Percentiles rank a stretch among this genome's conserved stretches.
Conservation (phyloP, 2,797 vertebrate genomes). For the Micrastur ruficollis region DNA sequence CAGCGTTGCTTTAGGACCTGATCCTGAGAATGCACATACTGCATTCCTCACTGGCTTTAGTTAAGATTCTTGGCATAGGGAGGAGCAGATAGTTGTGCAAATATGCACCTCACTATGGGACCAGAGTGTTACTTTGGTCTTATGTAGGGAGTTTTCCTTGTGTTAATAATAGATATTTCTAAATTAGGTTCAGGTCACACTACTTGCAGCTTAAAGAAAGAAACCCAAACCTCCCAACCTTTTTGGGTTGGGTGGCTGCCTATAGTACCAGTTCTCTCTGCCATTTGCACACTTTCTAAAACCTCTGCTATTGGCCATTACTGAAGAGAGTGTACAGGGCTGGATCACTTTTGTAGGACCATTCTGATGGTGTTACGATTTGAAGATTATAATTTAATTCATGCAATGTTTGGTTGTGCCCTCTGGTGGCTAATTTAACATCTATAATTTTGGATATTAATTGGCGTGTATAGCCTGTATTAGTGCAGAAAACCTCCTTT, state of each 20-base stretch:
- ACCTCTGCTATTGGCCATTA: neutral
- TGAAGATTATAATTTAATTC: neutral
- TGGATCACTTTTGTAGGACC: neutral
- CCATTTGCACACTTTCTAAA: neutral
- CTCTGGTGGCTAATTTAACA: conserved; percentile 37
- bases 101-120: neutral
- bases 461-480: neutral
- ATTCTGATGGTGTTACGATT: neutral
- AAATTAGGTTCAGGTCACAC: neutral
- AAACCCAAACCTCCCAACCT: accelerated
- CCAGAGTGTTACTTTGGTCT: neutral
- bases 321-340: neutral
- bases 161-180: neutral
- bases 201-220: neutral
- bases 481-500: neutral
- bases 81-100: neutral
- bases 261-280: neutral
- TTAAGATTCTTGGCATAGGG: neutral
- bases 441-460: neutral
- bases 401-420: conserved; percentile 5
- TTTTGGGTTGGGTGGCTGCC: neutral
- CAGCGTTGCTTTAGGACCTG: neutral
- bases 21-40: neutral
- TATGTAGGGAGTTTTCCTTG: neutral
- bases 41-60: neutral